Evolutionary conservation across 2,113 vertebrate genomes (phyloP).

Genomic region (Diglossa brunneiventris): DNA sequence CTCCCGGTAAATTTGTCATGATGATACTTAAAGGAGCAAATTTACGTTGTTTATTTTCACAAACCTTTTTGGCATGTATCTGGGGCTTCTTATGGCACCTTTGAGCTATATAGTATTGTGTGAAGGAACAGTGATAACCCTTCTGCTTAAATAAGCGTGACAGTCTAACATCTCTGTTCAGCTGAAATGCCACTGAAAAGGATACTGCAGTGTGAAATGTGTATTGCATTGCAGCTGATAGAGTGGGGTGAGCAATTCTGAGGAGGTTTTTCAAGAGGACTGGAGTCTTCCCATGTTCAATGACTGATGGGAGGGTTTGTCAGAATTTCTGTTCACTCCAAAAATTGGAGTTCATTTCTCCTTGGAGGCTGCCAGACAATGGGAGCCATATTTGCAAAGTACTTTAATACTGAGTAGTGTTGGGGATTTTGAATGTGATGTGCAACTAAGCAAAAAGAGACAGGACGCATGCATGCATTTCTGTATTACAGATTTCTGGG

Average conservation of each 20-base stretch:
- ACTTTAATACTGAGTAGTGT: background rate
- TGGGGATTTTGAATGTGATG: background rate
- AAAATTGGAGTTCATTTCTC: background rate
- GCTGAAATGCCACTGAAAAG: background rate
- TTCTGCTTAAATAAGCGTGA: constrained; percentile 24
- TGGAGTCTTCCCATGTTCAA: background rate
- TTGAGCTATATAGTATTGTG: background rate
- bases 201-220: constrained; percentile 1
- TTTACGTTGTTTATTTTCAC: constrained; percentile 49
- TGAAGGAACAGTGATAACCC: constrained; percentile 42
- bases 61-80: constrained; percentile 35
- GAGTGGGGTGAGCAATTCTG: background rate
- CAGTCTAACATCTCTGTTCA: constrained; percentile 20
- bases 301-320: background rate
- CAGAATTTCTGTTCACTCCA: background rate
- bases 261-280: background rate
- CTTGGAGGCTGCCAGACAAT: background rate
- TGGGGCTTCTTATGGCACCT: constrained; percentile 9
- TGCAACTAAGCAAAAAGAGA: background rate
- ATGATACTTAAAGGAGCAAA: constrained; percentile 53
- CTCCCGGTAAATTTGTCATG: constrained; percentile 48
- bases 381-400: background rate
- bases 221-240: background rate
- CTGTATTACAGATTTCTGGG: background rate
- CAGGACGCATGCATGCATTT: background rate